These are phyloP conservation scores for Lepidonotus clava DNA, from an alignment of 2,888 invertebrate genomes.

Conservation along the genomic window DNA sequence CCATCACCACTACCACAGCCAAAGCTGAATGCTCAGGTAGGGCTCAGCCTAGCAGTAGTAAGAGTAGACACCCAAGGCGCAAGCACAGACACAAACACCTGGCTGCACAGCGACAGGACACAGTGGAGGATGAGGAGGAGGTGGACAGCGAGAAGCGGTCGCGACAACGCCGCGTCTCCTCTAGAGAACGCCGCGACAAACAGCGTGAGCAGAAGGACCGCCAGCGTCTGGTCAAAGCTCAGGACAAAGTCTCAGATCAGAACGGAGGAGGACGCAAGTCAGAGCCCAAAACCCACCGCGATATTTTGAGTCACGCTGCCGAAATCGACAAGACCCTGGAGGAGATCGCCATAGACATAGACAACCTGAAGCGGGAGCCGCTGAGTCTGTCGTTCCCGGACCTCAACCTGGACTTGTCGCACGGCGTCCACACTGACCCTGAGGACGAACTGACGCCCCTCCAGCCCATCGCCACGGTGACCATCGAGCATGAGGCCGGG, in stretches of 20 bases:
- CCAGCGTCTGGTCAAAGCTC: background rate
- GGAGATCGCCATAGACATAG: conserved; percentile 33
- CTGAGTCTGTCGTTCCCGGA: conserved; percentile 1
- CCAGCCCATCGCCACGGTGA: background rate
- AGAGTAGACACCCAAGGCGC: background rate
- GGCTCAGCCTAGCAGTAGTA: background rate
- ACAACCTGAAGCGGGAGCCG: conserved; percentile 41
- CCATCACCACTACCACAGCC: background rate
- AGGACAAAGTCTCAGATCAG: background rate
- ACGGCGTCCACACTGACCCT: background rate
- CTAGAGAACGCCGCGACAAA: background rate
- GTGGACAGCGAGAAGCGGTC: background rate
- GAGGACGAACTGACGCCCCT: background rate
- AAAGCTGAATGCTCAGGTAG: background rate
- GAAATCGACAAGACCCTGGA: conserved; percentile 27
- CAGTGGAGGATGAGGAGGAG: background rate
- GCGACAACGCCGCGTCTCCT: background rate
- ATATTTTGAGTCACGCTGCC: background rate
- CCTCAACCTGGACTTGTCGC: conserved; percentile 1
- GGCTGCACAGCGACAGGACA: background rate
- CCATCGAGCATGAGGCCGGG: background rate
- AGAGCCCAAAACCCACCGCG: too few species aligned
- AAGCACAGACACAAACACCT: conserved; percentile 33
- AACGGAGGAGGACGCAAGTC: too few species aligned
- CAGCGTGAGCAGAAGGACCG: background rate